Conservation (phyloP, 2,113 vertebrate species). For the Apeltes quadracus region DNA sequence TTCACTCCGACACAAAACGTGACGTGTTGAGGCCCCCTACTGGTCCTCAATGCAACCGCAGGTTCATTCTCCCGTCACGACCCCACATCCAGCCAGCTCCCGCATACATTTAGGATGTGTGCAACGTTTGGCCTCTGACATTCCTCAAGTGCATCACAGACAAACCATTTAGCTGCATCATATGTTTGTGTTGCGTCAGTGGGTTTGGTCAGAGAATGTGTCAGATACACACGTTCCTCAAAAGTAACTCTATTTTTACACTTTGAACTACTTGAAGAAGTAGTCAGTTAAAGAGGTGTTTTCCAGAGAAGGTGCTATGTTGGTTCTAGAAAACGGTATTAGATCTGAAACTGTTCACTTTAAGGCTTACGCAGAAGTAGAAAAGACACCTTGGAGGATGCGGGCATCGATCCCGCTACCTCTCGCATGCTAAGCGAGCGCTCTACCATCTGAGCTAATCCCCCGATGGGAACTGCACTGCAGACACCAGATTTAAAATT, state of each 20-base stretch:
- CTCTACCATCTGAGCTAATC: slow-evolving; percentile 88
- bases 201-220: neutral
- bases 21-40: slow-evolving; percentile 13
- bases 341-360: too few species aligned
- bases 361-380: too few species aligned
- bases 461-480: slow-evolving; percentile 49
- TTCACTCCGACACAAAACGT: neutral
- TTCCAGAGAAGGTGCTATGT: too few species aligned
- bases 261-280: neutral
- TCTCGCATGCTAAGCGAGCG: slow-evolving; percentile 83
- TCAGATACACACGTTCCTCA: neutral
- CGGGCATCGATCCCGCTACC: slow-evolving; percentile 78
- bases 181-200: neutral
- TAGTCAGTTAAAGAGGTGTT: neutral
- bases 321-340: too few species aligned
- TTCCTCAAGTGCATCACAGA: too few species aligned
- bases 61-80: neutral
- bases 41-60: neutral
- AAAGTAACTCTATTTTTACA: neutral
- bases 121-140: too few species aligned
- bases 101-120: too few species aligned
- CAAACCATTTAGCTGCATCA: too few species aligned
- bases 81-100: too few species aligned
- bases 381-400: slow-evolving; percentile 54
- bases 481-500: too few species aligned